A percentile compares a stretch with the other conserved stretches of the same genome.
Evolutionary conservation across 2,113 vertebrate species (phyloP).

Genomic region (Tapirus terrestris): DNA sequence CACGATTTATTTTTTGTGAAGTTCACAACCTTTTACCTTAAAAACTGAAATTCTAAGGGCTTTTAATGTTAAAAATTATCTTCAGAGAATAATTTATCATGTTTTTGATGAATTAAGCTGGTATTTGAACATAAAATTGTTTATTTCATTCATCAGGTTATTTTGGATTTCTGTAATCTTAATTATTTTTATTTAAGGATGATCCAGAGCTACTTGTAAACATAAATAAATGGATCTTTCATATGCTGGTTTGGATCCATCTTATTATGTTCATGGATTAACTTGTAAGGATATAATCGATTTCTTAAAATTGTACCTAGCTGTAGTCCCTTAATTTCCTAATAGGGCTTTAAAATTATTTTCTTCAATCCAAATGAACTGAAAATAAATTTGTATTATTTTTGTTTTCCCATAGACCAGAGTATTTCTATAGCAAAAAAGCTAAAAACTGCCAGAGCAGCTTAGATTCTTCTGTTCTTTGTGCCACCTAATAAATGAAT

Average conservation of each 20-base stretch:
- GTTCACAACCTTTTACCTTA: neutral
- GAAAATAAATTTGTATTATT: neutral
- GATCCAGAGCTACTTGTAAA: conserved; percentile 20
- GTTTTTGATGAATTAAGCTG: neutral
- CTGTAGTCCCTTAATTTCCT: neutral
- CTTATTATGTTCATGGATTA: neutral
- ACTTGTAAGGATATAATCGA: neutral
- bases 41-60: conserved; percentile 39
- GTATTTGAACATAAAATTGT: too few species aligned
- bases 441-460: neutral
- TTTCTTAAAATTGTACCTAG: conserved; percentile 28
- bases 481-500: neutral
- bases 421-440: neutral
- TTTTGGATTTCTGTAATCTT: conserved; percentile 29
- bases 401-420: neutral
- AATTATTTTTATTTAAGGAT: conserved; percentile 34
- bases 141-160: conserved; percentile 2
- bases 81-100: neutral
- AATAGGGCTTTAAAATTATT: conserved; percentile 41
- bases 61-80: conserved; percentile 52
- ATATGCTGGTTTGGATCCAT: neutral
- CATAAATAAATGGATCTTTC: neutral
- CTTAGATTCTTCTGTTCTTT: neutral
- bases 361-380: conserved; percentile 27
- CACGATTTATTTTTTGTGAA: conserved; percentile 17